phyloP scores from a whole-genome alignment of 2,888 invertebrate genomes.

The Phyllotreta cruciferae region DNA sequence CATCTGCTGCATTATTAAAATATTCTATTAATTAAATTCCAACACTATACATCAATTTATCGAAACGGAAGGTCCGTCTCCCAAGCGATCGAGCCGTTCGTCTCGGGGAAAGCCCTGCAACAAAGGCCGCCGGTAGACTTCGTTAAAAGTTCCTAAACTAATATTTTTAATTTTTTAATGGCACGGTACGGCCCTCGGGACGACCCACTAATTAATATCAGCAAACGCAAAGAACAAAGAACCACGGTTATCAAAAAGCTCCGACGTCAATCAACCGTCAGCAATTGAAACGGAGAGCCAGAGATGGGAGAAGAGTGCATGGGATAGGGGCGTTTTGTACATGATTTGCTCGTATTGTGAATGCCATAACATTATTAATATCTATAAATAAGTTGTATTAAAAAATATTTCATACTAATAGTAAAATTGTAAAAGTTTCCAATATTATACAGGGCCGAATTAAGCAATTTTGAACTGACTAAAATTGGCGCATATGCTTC shows the following conservation, averaged over 20 bases:
- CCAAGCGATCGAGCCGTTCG: neutral
- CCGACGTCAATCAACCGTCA: conserved; percentile 22
- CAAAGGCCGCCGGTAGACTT: conserved; percentile 8
- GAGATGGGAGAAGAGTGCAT: neutral
- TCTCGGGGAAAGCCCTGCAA: neutral
- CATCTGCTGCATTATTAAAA: too few relatives aligned
- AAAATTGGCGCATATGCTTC: too few relatives aligned
- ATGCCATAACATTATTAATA: too few relatives aligned
- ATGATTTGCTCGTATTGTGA: too few relatives aligned
- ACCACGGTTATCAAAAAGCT: conserved; percentile 18
- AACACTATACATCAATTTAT: neutral
- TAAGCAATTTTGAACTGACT: too few relatives aligned
- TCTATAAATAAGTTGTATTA: neutral
- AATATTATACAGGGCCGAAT: neutral
- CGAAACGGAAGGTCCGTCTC: neutral
- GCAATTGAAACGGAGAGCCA: conserved; percentile 13
- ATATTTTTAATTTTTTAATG: conserved; percentile 22
- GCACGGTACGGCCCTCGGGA: conserved; percentile 10
- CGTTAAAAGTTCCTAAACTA: conserved; percentile 19
- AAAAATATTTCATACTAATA: neutral
- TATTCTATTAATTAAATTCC: neutral
- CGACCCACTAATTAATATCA: conserved; percentile 14
- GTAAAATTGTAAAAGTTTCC: neutral
- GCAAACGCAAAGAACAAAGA: conserved; percentile 19
- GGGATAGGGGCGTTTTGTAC: neutral